Conservation (phyloP, 2,888 invertebrate genomes). For the Dioctria rufipes region DNA sequence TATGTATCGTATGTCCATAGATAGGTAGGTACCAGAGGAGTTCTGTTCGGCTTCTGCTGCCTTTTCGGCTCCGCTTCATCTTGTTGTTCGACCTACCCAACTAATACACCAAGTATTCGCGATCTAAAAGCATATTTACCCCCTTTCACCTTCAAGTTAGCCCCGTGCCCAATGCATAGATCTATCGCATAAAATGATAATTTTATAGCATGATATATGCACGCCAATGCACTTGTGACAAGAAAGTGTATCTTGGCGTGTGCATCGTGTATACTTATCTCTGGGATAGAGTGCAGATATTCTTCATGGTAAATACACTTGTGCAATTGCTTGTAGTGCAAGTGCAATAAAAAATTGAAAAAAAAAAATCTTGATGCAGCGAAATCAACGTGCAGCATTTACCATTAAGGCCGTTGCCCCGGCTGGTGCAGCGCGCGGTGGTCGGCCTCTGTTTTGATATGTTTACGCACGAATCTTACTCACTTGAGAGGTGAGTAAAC, state of each 20-base stretch:
- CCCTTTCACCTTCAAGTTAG: background rate
- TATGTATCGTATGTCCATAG: no score
- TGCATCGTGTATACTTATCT: slow-evolving; percentile 13
- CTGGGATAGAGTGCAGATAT: background rate
- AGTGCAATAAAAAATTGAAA: slow-evolving; percentile 41
- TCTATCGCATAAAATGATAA: slow-evolving; percentile 58
- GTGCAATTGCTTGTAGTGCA: background rate
- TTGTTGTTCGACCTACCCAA: background rate
- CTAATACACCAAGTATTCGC: background rate
- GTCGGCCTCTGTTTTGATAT: slow-evolving; percentile 3
- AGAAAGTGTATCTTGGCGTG: slow-evolving; percentile 42
- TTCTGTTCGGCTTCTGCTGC: background rate
- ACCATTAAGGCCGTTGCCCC: slow-evolving; percentile 55
- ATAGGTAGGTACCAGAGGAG: no score
- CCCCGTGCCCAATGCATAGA: slow-evolving; percentile 36
- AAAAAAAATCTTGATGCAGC: slow-evolving; percentile 49
- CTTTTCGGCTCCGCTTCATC: background rate
- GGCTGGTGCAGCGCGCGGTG: background rate
- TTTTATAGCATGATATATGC: slow-evolving; percentile 53
- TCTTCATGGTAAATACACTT: background rate
- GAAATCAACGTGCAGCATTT: background rate
- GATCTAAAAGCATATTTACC: slow-evolving; percentile 22
- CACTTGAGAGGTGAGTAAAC: slow-evolving; percentile 22
- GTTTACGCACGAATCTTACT: slow-evolving; percentile 52
- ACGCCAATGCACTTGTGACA: slow-evolving; percentile 51